Conservation (phyloP, 2,113 vertebrate species). For the Cervus canadensis region DNA sequence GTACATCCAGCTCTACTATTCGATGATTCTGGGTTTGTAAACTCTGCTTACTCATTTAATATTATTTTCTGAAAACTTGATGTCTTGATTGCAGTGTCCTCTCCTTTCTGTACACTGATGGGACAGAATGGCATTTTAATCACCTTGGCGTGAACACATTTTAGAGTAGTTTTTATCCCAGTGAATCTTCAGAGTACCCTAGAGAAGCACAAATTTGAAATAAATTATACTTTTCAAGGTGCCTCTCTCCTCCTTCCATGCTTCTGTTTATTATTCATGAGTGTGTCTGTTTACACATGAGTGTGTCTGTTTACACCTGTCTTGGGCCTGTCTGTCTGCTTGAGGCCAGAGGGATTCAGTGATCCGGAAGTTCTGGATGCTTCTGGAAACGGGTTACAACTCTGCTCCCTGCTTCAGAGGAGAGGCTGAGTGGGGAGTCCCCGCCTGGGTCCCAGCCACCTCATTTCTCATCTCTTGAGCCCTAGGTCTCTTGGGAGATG, state of each 20-base stretch:
- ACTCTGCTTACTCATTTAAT: background rate
- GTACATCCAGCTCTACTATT: too few species aligned
- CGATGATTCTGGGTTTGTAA: background rate
- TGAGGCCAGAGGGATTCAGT: background rate
- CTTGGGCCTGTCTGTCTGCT: background rate
- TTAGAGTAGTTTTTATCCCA: background rate
- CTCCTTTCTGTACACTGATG: background rate
- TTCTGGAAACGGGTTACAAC: background rate
- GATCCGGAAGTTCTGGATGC: background rate
- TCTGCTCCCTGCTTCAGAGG: background rate
- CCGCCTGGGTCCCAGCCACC: too few species aligned
- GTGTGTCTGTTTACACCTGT: background rate
- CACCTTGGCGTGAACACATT: background rate
- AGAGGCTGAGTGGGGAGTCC: fast-evolving
- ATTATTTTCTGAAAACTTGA: background rate
- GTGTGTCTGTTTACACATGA: background rate
- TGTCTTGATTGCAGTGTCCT: background rate
- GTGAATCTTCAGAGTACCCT: background rate
- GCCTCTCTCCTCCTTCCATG: background rate
- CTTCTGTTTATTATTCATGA: background rate
- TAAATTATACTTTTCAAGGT: background rate
- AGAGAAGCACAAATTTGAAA: background rate
- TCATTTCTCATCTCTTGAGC: background rate
- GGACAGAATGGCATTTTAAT: background rate
- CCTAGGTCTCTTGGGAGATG: background rate